Evolutionary conservation across 2,888 invertebrate species (phyloP).

Genomic region (Capitulum mitella): DNA sequence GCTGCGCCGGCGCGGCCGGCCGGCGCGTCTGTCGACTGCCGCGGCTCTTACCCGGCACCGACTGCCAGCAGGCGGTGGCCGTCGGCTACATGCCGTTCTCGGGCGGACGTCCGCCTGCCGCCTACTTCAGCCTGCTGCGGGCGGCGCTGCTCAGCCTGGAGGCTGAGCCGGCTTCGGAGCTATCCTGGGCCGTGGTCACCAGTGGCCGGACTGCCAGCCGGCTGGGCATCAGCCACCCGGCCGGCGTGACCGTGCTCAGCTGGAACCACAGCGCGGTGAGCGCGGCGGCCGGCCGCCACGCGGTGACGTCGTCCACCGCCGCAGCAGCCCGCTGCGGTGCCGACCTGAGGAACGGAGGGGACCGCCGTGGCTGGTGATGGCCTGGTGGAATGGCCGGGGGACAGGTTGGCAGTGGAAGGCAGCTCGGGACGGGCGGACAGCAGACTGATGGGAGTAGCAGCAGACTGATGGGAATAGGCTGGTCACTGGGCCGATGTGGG

Average conservation of each 20-base stretch:
- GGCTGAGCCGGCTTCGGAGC: slow-evolving; percentile 15
- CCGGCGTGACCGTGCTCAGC: background rate
- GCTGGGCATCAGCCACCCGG: background rate
- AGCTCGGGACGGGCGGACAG: too few species aligned
- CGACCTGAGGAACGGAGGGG: too few species aligned
- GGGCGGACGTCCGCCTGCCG: background rate
- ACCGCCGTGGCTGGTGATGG: too few species aligned
- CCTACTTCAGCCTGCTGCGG: slow-evolving; percentile 25
- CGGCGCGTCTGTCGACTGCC: background rate
- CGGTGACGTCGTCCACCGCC: background rate
- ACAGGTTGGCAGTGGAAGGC: too few species aligned
- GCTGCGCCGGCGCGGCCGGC: too few species aligned
- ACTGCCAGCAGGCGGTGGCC: background rate
- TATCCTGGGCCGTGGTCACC: slow-evolving; percentile 16
- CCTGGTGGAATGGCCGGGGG: too few species aligned
- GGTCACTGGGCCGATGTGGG: too few species aligned
- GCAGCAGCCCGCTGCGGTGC: too few species aligned
- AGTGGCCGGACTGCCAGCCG: slow-evolving; percentile 26
- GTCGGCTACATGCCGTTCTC: background rate
- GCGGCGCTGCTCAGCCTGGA: slow-evolving; percentile 22
- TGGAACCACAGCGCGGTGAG: background rate
- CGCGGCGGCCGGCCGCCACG: background rate
- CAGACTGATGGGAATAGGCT: too few species aligned
- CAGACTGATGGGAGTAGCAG: too few species aligned
- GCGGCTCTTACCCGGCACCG: too few species aligned